These are phyloP conservation scores for Carassius gibelio DNA, from an alignment of 2,113 vertebrate genomes.

Conservation along the genomic window DNA sequence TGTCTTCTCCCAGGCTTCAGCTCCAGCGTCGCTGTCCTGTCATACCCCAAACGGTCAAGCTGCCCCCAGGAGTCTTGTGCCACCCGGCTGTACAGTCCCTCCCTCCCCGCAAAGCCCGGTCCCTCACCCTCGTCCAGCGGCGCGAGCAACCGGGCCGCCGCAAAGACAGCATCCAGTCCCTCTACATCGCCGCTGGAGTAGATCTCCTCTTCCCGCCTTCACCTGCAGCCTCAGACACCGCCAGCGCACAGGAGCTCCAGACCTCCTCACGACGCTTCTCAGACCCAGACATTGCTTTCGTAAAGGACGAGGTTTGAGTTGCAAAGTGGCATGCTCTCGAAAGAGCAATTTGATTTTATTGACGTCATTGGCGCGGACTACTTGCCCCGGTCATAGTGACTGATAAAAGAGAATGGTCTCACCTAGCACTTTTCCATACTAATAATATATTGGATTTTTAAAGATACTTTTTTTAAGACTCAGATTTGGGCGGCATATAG, in stretches of 20 bases:
- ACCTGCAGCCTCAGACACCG: constrained; percentile 38
- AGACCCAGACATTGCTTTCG: constrained; percentile 78
- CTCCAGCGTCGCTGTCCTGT: constrained; percentile 79
- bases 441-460: constrained; percentile 66
- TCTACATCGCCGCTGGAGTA: constrained; percentile 75
- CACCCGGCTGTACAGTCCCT: constrained; percentile 54
- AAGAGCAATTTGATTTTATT: neutral
- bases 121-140: constrained; percentile 55
- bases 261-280: constrained; percentile 81
- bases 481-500: constrained; percentile 49
- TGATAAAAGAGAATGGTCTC: constrained; percentile 51
- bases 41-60: constrained; percentile 84
- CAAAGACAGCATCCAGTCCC: constrained; percentile 85
- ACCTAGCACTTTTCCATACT: constrained; percentile 77
- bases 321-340: neutral
- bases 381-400: neutral
- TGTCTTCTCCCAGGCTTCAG: constrained; percentile 70
- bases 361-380: neutral
- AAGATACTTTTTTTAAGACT: constrained; percentile 42
- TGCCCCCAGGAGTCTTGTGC: constrained; percentile 75
- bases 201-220: constrained; percentile 57
- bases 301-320: constrained; percentile 63
- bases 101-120: constrained; percentile 1
- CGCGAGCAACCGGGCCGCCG: constrained; percentile 79
- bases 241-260: constrained; percentile 50